Evolutionary conservation across 2,888 invertebrate species (phyloP), one percentile per base, ranked within the genome.

Genomic region (Deilephila elpenor): DNA sequence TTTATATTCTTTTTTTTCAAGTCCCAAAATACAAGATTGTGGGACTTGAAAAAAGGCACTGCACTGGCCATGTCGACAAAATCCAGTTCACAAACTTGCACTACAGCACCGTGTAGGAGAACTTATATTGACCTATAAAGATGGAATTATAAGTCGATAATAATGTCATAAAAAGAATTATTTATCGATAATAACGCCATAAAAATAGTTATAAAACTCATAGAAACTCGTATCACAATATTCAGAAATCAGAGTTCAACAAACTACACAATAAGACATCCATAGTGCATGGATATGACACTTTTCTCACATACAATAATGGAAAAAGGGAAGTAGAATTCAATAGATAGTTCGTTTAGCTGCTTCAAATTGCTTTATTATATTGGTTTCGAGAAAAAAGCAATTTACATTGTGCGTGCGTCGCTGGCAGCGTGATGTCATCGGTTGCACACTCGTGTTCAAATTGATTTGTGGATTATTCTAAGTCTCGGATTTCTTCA

Each of bases 361-460:
- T 67, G 51, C 44, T 51, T 67, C 67, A 67, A 67, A 67, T 67
- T 75, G 37, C 60, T 71, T 72, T 59, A 73, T 75, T 73, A 74
- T 71, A 77, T 76, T 72, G 8, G 62, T 76, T 78, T 72, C 70
- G 34, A 75, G 79, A 79, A 80, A 75, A 73, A 75, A 74, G 78
- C 74, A 78, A 79, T 75, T 72, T 72, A 75, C 75, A 34, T 75
- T 76, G 60, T 67, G 74, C 70, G 71, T 71, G 71, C 56, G 60
- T 74, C 80, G 75, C 74, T 78, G 76, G 76, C 59, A 64, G 73
- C 73, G 73, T 76, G 60, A 71, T 62, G 53, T 60, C 73, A 14
- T 64, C 74, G 73, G 74, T 73, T 59, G 71, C 71, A 74, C 72
- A 78, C 74, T 76, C 75, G 71, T 79, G 60, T 34, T 59, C 74